These are phyloP conservation scores for Geophilus truncorum DNA, from an alignment of 2,888 invertebrate genomes.

Conservation along the genomic window DNA sequence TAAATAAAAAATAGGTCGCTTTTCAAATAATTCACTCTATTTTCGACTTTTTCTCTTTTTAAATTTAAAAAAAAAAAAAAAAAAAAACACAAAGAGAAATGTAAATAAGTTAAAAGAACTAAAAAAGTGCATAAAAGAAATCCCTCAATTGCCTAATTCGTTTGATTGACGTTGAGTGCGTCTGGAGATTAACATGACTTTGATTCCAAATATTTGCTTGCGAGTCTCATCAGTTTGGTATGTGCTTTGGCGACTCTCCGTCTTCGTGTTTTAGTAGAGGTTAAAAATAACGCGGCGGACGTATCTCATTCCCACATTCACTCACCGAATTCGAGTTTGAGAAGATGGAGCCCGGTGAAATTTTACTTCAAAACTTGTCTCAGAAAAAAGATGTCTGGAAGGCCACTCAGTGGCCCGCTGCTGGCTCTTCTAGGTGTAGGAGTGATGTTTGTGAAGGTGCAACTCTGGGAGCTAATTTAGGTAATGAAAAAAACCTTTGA, in stretches of 20 bases:
- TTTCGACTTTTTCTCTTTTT: no score
- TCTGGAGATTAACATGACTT: neutral
- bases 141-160: neutral
- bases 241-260: neutral
- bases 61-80: no score
- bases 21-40: no score
- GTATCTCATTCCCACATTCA: neutral
- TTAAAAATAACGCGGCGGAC: neutral
- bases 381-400: conserved; percentile 30
- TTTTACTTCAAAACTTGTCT: conserved; percentile 11
- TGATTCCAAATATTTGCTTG: neutral
- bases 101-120: no score
- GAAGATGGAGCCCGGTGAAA: conserved; percentile 29
- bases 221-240: neutral
- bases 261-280: neutral
- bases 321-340: neutral
- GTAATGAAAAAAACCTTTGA: no score
- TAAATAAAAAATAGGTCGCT: no score
- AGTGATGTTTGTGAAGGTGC: neutral
- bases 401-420: conserved; percentile 27
- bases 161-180: neutral
- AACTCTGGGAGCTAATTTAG: neutral
- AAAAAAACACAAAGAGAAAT: no score
- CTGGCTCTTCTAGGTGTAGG: neutral
- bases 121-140: neutral